A percentile compares a stretch with the other conserved stretches of the same genome.
phyloP scores from a whole-genome alignment of 2,113 vertebrate genomes.

The Setophaga kirtlandii region DNA sequence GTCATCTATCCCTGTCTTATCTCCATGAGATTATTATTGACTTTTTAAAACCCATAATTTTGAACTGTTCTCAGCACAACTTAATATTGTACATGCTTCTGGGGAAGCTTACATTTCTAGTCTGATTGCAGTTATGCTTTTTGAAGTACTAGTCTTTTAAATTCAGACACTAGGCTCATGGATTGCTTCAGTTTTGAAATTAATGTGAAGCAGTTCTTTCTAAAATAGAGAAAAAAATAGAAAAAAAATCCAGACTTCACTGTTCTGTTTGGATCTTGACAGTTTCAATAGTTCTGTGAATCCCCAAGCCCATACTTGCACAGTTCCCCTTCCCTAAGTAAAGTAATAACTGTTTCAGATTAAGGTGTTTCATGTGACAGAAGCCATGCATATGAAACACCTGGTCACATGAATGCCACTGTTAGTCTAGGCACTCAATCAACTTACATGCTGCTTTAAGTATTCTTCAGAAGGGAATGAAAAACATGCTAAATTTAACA shows the following conservation, averaged over 20 bases:
- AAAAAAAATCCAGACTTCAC: background rate
- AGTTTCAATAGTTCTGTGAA: background rate
- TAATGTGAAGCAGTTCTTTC: background rate
- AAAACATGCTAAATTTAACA: background rate
- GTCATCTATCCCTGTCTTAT: background rate
- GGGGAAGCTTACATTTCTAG: background rate
- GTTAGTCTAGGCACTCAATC: background rate
- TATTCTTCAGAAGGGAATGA: background rate
- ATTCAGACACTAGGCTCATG: background rate
- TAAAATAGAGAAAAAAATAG: background rate
- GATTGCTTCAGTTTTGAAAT: background rate
- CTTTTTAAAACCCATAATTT: background rate
- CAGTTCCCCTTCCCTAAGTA: background rate
- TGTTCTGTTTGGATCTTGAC: background rate
- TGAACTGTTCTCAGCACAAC: background rate
- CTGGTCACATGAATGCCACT: background rate
- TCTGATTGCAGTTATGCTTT: background rate
- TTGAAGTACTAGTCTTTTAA: background rate
- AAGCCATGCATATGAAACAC: background rate
- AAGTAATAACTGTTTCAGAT: background rate
- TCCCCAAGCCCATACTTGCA: background rate
- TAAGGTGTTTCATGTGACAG: background rate
- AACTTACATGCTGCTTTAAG: background rate
- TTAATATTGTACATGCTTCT: background rate
- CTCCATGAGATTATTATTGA: background rate